These are phyloP conservation scores for Campoletis sonorensis DNA, from an alignment of 1,140 invertebrate species.

Conservation along the genomic window DNA sequence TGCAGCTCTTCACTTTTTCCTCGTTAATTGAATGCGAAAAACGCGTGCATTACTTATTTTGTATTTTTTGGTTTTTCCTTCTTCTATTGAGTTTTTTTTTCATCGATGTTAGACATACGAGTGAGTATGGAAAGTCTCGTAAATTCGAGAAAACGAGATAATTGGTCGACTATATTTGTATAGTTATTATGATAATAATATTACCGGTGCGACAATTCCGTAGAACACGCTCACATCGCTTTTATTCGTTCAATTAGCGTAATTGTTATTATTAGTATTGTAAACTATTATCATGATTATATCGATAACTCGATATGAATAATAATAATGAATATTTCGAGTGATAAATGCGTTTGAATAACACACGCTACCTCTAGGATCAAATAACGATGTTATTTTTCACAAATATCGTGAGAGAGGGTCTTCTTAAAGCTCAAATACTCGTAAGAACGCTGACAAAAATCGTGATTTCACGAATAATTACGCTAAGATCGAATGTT, in stretches of 20 bases:
- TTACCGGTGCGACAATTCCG: slow-evolving; percentile 21
- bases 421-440: slow-evolving; percentile 1
- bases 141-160: slow-evolving; percentile 19
- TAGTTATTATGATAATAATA: neutral
- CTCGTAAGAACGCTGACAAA: neutral
- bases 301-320: slow-evolving; percentile 11
- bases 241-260: neutral
- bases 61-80: slow-evolving; percentile 18
- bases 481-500: neutral
- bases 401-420: neutral
- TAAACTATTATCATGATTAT: slow-evolving; percentile 32
- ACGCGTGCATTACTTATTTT: neutral
- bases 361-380: slow-evolving; percentile 9
- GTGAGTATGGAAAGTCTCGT: neutral
- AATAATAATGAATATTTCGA: slow-evolving; percentile 30
- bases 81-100: slow-evolving; percentile 12
- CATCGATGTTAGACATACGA: slow-evolving; percentile 5
- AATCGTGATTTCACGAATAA: neutral
- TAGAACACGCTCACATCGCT: slow-evolving; percentile 6
- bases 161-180: slow-evolving; percentile 22
- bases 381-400: slow-evolving; percentile 1
- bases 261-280: neutral
- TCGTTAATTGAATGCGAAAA: neutral
- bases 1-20: slow-evolving; percentile 10
- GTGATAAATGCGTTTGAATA: neutral